These are phyloP conservation scores for Anadara kagoshimensis DNA, from an alignment of 1,140 invertebrate genomes.

Conservation along the genomic window DNA sequence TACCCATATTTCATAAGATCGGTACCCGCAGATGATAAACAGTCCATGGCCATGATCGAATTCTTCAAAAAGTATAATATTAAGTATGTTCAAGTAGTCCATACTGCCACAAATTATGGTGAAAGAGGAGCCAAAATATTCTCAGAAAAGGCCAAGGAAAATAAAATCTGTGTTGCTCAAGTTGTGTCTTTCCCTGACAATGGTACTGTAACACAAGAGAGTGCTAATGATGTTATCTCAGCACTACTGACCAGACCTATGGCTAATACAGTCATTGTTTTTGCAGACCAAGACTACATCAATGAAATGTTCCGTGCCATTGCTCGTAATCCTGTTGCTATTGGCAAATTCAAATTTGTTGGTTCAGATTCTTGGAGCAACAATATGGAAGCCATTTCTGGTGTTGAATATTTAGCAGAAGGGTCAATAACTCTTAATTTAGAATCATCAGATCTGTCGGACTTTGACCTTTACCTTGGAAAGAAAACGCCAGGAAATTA, in stretches of 20 bases:
- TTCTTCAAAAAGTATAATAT: slow-evolving; percentile 60
- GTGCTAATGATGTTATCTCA: slow-evolving; percentile 56
- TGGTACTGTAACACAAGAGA: slow-evolving; percentile 53
- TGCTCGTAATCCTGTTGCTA: slow-evolving; percentile 39
- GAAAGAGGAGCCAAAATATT: slow-evolving; percentile 49
- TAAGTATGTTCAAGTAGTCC: slow-evolving; percentile 66
- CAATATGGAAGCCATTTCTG: slow-evolving; percentile 50
- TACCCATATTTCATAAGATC: slow-evolving; percentile 87
- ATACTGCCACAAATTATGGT: slow-evolving; percentile 57
- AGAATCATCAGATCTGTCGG: slow-evolving; percentile 48
- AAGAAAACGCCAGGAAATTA: slow-evolving; percentile 62
- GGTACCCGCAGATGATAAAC: slow-evolving; percentile 86
- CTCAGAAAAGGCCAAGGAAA: slow-evolving; percentile 34
- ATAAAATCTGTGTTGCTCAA: slow-evolving; percentile 66
- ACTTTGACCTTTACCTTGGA: slow-evolving; percentile 61
- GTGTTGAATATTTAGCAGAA: slow-evolving; percentile 48
- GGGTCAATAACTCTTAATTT: slow-evolving; percentile 60
- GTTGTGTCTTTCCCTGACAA: slow-evolving; percentile 54
- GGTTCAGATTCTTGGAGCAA: slow-evolving; percentile 66
- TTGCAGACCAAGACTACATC: slow-evolving; percentile 55
- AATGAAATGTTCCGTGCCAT: slow-evolving; percentile 59
- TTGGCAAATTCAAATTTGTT: slow-evolving; percentile 59
- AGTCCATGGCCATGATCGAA: slow-evolving; percentile 81
- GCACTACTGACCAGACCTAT: slow-evolving; percentile 59
- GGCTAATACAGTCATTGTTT: slow-evolving; percentile 65